phyloP scores from a whole-genome alignment of 2,888 invertebrate genomes.

The Camponotus fellah region DNA sequence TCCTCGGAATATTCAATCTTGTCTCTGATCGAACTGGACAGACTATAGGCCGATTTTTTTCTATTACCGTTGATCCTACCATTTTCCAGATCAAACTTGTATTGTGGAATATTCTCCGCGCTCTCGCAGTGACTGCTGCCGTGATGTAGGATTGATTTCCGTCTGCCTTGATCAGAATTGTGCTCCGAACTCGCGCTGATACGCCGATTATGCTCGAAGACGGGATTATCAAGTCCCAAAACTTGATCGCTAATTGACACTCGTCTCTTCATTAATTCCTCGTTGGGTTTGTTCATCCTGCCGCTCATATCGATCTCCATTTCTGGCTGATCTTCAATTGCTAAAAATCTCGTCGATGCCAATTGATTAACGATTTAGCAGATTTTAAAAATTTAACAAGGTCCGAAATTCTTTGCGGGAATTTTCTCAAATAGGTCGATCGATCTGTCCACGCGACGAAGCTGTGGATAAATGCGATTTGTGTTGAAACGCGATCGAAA shows the following conservation, averaged over 20 bases:
- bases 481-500: background rate
- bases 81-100: constrained; percentile 83
- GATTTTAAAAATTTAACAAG: background rate
- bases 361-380: background rate
- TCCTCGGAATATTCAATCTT: constrained; percentile 85
- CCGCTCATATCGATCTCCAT: constrained; percentile 75
- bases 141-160: constrained; percentile 83
- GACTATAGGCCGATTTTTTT: constrained; percentile 84
- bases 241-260: constrained; percentile 84
- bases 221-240: constrained; percentile 82
- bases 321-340: background rate
- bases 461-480: background rate
- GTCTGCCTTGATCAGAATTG: constrained; percentile 78
- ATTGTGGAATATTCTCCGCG: constrained; percentile 82
- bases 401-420: background rate
- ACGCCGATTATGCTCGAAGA: constrained; percentile 81
- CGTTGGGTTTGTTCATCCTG: constrained; percentile 67
- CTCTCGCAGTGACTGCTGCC: constrained; percentile 80
- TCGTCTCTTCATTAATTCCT: constrained; percentile 77
- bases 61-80: constrained; percentile 78
- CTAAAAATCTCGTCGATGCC: background rate
- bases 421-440: background rate
- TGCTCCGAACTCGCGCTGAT: constrained; percentile 81
- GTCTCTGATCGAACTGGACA: constrained; percentile 84
- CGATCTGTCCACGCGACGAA: background rate